Conservation (phyloP, 2,888 invertebrate species). For the Acanthosoma haemorrhoidale region DNA sequence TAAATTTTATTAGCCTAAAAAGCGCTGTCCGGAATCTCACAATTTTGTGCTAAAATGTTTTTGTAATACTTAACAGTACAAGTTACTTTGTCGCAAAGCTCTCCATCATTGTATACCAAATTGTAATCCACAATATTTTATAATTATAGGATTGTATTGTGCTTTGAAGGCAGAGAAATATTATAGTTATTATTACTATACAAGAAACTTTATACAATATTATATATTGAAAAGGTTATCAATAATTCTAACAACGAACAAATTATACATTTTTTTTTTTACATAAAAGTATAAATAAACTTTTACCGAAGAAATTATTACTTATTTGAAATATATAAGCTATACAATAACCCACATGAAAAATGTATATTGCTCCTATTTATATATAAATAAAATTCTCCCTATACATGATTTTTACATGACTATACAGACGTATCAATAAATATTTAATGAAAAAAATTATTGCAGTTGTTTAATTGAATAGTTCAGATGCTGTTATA, state of each 20-base stretch:
- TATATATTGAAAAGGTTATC: conserved; percentile 7
- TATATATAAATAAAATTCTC: conserved; percentile 10
- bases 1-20: neutral
- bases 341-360: neutral
- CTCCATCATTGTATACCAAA: neutral
- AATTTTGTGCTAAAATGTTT: conserved; percentile 14
- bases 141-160: conserved; percentile 20
- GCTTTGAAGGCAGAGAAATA: conserved; percentile 21
- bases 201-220: conserved; percentile 23
- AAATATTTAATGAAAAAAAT: conserved; percentile 22
- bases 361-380: neutral
- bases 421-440: conserved; percentile 19
- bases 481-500: neutral
- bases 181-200: conserved; percentile 13
- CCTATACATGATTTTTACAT: conserved; percentile 25
- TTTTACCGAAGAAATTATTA: neutral
- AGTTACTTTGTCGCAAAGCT: neutral
- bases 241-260: neutral
- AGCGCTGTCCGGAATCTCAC: neutral
- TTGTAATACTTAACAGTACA: neutral
- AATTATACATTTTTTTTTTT: conserved; percentile 16
- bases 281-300: conserved; percentile 16
- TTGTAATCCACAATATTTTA: neutral
- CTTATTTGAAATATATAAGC: neutral
- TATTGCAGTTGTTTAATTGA: conserved; percentile 21